Evolutionary conservation across 2,888 invertebrate species (phyloP).

Genomic region (Philereme vetulata): DNA sequence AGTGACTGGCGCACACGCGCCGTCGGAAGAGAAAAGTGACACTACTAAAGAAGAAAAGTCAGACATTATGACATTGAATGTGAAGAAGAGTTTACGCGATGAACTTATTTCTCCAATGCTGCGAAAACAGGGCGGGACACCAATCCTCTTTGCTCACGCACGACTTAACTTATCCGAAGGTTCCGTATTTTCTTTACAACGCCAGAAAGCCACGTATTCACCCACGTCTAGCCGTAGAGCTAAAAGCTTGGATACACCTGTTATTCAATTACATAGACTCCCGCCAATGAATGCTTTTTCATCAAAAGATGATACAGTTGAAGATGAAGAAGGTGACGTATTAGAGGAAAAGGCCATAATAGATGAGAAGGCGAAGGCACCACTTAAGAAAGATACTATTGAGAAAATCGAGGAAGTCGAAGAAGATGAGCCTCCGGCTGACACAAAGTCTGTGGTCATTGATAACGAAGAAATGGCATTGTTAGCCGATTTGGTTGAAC

Average conservation of each 20-base stretch:
- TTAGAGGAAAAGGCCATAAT: conserved; percentile 84
- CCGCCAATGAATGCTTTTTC: conserved; percentile 94
- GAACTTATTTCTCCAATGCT: conserved; percentile 88
- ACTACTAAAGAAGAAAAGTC: conserved; percentile 56
- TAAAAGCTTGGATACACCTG: conserved; percentile 93
- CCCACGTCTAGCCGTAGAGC: conserved; percentile 90
- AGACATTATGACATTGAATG: conserved; percentile 58
- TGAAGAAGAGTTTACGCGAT: conserved; percentile 85
- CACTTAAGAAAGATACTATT: conserved; percentile 63
- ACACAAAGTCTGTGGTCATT: conserved; percentile 77
- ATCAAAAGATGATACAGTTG: conserved; percentile 94
- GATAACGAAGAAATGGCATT: conserved; percentile 84
- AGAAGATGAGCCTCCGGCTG: conserved; percentile 65
- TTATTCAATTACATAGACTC: conserved; percentile 90
- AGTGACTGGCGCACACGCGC: conserved; percentile 71
- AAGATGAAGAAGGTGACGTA: conserved; percentile 86
- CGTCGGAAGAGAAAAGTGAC: conserved; percentile 66
- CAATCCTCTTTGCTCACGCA: conserved; percentile 91
- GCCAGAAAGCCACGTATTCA: conserved; percentile 90
- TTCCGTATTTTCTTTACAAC: conserved; percentile 89
- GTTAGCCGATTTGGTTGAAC: conserved; percentile 80
- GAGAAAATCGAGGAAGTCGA: conserved; percentile 82
- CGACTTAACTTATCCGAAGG: conserved; percentile 93
- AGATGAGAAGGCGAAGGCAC: conserved; percentile 61
- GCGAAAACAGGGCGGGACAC: conserved; percentile 89